Conservation (phyloP, 2,797 vertebrate species). For the Acanthurus leucopareius region DNA sequence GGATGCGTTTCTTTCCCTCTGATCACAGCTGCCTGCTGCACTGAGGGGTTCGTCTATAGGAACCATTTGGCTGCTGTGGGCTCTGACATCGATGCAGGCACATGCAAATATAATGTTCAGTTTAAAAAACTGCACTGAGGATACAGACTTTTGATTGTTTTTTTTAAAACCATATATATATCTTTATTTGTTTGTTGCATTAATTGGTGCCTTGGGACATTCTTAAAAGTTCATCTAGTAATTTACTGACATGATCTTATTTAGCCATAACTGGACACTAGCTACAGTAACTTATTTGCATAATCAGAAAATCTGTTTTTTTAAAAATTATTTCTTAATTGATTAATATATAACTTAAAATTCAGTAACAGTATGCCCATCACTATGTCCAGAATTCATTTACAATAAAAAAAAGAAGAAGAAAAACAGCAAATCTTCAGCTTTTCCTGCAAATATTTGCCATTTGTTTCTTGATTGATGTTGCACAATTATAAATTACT, state of each 20-base stretch:
- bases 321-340: conserved; percentile 5
- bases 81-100: conserved; percentile 25
- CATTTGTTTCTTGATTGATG: neutral
- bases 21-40: neutral
- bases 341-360: neutral
- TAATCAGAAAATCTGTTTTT: conserved; percentile 4
- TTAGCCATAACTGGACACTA: neutral
- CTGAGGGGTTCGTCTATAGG: neutral
- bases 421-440: neutral
- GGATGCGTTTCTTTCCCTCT: neutral
- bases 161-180: too few species aligned
- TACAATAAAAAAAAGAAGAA: neutral
- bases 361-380: neutral
- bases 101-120: conserved; percentile 20
- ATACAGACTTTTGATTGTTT: neutral
- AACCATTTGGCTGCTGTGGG: conserved; percentile 14
- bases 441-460: neutral
- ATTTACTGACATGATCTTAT: neutral
- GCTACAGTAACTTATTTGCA: neutral
- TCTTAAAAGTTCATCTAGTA: conserved; percentile 1
- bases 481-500: neutral
- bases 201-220: conserved; percentile 35
- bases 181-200: too few species aligned
- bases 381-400: neutral
- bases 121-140: neutral